Evolutionary conservation across 2,797 vertebrate species (phyloP).

Genomic region (Hippocampus kuda): DNA sequence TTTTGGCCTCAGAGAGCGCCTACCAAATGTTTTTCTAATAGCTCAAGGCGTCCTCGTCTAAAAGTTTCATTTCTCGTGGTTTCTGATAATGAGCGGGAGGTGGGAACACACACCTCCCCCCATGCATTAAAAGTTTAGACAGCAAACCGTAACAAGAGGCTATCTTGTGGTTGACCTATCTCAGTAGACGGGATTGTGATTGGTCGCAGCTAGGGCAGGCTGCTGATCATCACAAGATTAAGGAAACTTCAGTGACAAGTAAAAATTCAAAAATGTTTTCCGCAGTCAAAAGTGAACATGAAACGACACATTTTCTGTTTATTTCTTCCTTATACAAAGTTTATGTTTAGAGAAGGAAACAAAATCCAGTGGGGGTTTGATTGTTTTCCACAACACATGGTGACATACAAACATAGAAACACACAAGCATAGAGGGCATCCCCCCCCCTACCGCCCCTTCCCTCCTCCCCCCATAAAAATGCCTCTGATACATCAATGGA

Average conservation of each 20-base stretch:
- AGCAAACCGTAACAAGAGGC: not conserved
- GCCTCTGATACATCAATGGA: constrained; percentile 53
- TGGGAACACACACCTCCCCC: too few species aligned
- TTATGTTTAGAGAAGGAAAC: not conserved
- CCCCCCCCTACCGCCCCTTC: too few species aligned
- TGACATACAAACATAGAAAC: constrained; percentile 8
- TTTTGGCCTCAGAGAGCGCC: too few species aligned
- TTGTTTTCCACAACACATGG: not conserved
- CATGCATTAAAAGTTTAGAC: not conserved
- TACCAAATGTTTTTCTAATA: too few species aligned
- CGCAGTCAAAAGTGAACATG: not conserved
- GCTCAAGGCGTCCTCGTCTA: not conserved
- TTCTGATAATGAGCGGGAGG: not conserved
- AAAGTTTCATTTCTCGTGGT: not conserved
- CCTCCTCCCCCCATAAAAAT: constrained; percentile 31
- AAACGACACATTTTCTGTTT: not conserved
- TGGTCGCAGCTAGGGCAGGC: not conserved
- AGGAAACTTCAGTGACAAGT: not conserved
- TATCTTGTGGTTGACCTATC: not conserved
- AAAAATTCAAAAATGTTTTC: not conserved
- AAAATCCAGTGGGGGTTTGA: not conserved
- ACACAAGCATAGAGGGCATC: constrained; percentile 24
- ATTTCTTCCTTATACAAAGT: not conserved
- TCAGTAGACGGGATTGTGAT: not conserved
- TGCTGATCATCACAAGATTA: not conserved